Conservation (phyloP, 2,797 vertebrate species). For the Emys orbicularis region DNA sequence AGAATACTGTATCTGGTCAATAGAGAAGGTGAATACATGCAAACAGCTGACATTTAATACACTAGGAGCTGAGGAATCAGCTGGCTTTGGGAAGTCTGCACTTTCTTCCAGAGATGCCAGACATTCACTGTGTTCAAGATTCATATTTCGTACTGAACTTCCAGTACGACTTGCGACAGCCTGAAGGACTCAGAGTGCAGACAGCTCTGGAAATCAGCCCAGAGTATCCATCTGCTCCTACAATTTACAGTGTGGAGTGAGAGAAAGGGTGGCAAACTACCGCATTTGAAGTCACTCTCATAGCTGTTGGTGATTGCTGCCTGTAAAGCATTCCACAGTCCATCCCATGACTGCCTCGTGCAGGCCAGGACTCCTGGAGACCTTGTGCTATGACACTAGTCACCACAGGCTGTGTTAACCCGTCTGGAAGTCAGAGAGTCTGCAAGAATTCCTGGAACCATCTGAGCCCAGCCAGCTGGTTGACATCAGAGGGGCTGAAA, state of each 20-base stretch:
- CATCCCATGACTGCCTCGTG: neutral
- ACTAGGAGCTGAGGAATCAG: neutral
- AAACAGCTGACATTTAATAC: too few relatives aligned
- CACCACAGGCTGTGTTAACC: neutral
- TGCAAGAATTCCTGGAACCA: neutral
- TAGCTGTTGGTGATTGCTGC: neutral
- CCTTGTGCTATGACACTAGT: neutral
- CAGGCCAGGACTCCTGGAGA: neutral
- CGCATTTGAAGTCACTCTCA: neutral
- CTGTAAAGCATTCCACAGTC: neutral
- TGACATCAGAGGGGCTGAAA: neutral
- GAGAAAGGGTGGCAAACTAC: accelerated
- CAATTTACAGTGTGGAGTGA: neutral
- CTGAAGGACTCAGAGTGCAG: neutral
- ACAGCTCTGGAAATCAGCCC: neutral
- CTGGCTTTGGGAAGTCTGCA: neutral
- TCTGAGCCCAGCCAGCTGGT: neutral
- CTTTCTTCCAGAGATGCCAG: neutral
- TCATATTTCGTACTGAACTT: neutral
- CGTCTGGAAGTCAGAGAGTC: neutral
- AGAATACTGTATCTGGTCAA: neutral
- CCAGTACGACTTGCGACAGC: neutral
- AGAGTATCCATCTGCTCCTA: neutral
- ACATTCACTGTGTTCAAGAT: neutral
- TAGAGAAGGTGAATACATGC: neutral